Conservation (phyloP, 2,113 vertebrate genomes). For the Myanophis thanlyinensis region DNA sequence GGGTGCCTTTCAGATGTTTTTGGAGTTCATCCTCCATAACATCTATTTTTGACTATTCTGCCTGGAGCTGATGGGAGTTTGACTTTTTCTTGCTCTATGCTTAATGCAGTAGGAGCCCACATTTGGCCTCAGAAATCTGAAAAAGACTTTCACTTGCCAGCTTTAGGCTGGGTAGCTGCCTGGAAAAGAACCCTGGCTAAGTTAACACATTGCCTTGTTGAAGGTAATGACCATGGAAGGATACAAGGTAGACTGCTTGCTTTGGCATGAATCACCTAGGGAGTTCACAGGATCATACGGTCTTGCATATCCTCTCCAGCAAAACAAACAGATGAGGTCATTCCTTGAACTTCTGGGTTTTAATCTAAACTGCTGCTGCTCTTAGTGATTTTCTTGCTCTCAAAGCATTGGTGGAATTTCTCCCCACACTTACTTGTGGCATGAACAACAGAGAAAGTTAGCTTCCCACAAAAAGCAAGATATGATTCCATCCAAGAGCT, state of each 20-base stretch:
- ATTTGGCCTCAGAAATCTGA: background rate
- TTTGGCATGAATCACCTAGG: constrained; percentile 14
- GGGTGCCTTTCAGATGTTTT: background rate
- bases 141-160: background rate
- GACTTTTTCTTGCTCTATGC: background rate
- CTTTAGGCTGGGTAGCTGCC: background rate
- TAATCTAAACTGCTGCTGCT: fast-evolving
- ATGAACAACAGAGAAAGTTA: background rate
- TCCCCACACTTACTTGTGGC: background rate
- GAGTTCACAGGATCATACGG: constrained; percentile 36
- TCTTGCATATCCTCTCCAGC: constrained; percentile 25
- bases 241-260: constrained; percentile 26
- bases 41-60: background rate
- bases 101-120: background rate
- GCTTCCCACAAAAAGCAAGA: background rate
- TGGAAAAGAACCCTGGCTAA: background rate
- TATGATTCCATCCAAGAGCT: background rate
- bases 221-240: background rate
- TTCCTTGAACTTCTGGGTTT: fast-evolving
- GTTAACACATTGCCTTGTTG: background rate
- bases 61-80: background rate
- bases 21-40: background rate
- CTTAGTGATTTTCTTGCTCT: fast-evolving
- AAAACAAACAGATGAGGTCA: constrained; percentile 40
- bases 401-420: background rate